Evolutionary conservation across 1,140 invertebrate species (phyloP).

Genomic region (Copidosoma floridanum): DNA sequence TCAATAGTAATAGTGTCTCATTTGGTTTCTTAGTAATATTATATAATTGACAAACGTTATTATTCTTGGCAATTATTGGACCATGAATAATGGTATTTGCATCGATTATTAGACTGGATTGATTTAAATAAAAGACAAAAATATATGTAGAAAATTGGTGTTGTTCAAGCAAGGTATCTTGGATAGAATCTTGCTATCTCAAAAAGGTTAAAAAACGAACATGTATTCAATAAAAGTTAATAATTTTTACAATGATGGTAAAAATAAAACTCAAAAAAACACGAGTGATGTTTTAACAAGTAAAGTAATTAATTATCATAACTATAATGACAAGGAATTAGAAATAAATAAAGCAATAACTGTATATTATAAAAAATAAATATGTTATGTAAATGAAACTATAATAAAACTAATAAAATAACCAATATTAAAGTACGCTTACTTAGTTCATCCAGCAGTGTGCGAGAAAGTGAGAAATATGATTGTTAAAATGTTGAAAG

Average conservation of each 20-base stretch:
- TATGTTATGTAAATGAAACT: background rate
- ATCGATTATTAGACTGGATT: background rate
- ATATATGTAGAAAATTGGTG: background rate
- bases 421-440: constrained; percentile 14
- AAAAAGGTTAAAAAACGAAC: background rate
- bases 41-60: background rate
- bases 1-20: background rate
- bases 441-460: constrained; percentile 29
- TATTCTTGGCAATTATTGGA: background rate
- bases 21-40: background rate
- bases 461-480: constrained; percentile 18
- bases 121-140: background rate
- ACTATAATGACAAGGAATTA: background rate
- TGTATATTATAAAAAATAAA: background rate
- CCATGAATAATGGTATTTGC: background rate
- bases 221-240: background rate
- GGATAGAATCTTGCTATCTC: background rate
- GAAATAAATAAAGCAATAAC: background rate
- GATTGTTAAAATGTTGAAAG: constrained; percentile 29
- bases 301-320: background rate
- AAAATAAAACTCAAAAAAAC: background rate
- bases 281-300: too few relatives aligned
- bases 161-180: background rate
- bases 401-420: background rate
- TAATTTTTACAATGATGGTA: background rate